Conservation (phyloP, 2,888 invertebrate genomes). For the Drosophila gaucha region DNA sequence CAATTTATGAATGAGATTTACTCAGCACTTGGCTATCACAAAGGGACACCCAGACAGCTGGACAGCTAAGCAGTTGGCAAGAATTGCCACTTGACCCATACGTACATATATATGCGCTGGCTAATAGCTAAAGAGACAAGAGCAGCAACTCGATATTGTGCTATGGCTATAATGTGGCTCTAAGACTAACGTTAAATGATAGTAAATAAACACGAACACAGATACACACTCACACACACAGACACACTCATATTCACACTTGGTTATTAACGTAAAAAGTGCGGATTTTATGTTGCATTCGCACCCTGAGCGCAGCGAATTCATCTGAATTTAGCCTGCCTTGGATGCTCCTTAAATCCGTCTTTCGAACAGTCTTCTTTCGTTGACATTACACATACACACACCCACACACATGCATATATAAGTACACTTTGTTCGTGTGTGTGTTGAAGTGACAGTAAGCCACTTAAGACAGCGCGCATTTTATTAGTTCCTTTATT, state of each 20-base stretch:
- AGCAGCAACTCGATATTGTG: constrained; percentile 38
- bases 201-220: constrained; percentile 59
- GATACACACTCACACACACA: constrained; percentile 18
- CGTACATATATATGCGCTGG: constrained; percentile 50
- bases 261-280: constrained; percentile 74
- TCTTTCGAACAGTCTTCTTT: constrained; percentile 32
- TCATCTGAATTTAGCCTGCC: constrained; percentile 28
- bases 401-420: constrained; percentile 28
- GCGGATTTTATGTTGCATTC: constrained; percentile 70
- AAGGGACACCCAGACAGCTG: neutral
- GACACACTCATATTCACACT: constrained; percentile 29
- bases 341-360: constrained; percentile 18
- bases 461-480: constrained; percentile 78
- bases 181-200: constrained; percentile 56
- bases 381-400: constrained; percentile 60
- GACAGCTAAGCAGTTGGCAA: constrained; percentile 16
- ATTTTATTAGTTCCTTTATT: constrained; percentile 80
- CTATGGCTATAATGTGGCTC: constrained; percentile 33
- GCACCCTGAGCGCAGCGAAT: constrained; percentile 41
- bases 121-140: constrained; percentile 63
- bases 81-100: constrained; percentile 60
- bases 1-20: constrained; percentile 69
- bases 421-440: constrained; percentile 31
- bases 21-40: constrained; percentile 25
- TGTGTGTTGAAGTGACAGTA: constrained; percentile 72